A percentile compares a stretch with the other conserved stretches of the same genome.
Conservation (phyloP, 2,113 vertebrate genomes). For the Arenaria interpres region DNA sequence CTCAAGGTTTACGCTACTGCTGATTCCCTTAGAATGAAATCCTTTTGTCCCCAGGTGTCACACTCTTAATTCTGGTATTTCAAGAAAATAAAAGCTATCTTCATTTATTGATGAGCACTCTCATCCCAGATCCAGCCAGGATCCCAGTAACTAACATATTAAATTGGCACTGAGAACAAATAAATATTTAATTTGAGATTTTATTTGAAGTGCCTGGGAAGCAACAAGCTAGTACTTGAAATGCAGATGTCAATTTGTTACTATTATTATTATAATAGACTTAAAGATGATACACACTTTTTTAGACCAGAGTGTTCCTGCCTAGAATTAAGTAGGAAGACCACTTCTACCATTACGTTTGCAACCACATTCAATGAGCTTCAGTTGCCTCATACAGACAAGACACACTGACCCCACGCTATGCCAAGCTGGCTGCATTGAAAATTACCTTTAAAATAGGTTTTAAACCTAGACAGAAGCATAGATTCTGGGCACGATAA, state of each 20-base stretch:
- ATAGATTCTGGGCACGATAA: not conserved
- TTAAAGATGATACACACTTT: not conserved
- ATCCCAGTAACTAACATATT: not conserved
- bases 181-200: not conserved
- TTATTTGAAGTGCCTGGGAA: not conserved
- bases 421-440: not conserved
- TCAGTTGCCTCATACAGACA: not conserved
- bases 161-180: not conserved
- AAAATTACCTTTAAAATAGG: not conserved
- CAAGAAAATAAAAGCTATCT: not conserved
- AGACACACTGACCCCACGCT: not conserved
- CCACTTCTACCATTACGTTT: not conserved
- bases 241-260: not conserved
- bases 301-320: not conserved
- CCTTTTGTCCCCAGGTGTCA: not conserved
- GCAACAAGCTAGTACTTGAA: not conserved
- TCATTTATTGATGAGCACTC: not conserved
- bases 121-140: not conserved
- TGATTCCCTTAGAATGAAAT: not conserved
- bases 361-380: not conserved
- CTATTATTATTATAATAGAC: not conserved
- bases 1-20: not conserved
- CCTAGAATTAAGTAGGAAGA: not conserved
- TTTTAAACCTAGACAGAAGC: not conserved
- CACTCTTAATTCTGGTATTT: not conserved